These are phyloP conservation scores for Aspidiotus destructor DNA, from an alignment of 2,888 invertebrate species.

Conservation along the genomic window DNA sequence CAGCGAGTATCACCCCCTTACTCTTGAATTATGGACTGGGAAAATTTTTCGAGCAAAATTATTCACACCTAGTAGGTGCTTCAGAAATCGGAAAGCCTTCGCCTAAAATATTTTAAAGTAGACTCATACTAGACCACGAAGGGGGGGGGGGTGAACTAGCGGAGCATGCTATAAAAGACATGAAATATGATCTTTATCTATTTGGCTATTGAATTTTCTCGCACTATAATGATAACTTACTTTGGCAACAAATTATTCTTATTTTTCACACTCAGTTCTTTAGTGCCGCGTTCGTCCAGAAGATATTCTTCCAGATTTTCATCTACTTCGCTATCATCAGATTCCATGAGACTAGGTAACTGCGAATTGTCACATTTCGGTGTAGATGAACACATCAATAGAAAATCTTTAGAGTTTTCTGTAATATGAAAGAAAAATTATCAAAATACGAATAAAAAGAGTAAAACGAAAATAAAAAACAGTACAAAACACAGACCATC, in stretches of 20 bases:
- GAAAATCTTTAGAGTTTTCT: constrained; percentile 18
- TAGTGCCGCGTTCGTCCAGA: constrained; percentile 21
- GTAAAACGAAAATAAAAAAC: too few relatives aligned
- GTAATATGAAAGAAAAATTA: neutral
- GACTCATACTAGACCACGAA: too few relatives aligned
- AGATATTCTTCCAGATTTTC: constrained; percentile 28
- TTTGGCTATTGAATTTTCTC: neutral
- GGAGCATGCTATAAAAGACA: too few relatives aligned
- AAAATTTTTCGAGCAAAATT: too few relatives aligned
- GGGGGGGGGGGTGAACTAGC: too few relatives aligned
- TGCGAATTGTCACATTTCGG: constrained; percentile 31
- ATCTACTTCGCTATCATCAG: constrained; percentile 23
- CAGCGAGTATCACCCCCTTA: too few relatives aligned
- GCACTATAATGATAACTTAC: neutral
- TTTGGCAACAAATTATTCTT: constrained; percentile 23
- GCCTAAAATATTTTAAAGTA: too few relatives aligned
- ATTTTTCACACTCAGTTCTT: constrained; percentile 22
- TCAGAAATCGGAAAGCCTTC: neutral
- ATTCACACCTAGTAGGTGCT: too few relatives aligned
- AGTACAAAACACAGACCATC: constrained; percentile 5
- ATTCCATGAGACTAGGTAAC: constrained; percentile 27
- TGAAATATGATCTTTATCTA: neutral
- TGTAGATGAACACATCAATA: constrained; percentile 30
- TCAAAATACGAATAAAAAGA: too few relatives aligned
- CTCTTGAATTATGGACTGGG: too few relatives aligned